Percentiles rank a stretch among this genome's conserved stretches.
These are phyloP conservation scores for Aporrectodea caliginosa DNA, from an alignment of 1,140 invertebrate genomes.

Conservation along the genomic window DNA sequence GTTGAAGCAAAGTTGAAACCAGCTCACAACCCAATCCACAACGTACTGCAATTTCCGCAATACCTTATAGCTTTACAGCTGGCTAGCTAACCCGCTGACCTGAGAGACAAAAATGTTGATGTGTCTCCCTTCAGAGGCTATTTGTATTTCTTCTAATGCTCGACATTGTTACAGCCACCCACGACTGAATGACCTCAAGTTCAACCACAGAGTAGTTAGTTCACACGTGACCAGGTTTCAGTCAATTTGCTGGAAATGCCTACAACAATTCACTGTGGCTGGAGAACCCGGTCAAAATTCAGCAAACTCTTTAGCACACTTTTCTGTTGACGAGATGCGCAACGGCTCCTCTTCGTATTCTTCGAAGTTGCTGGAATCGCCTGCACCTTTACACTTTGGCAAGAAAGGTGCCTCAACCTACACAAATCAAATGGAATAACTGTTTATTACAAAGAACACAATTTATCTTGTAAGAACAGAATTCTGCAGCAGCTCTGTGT, in stretches of 20 bases:
- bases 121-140: background rate
- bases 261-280: background rate
- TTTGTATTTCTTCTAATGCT: background rate
- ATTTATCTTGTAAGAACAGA: background rate
- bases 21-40: no score
- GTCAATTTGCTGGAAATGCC: background rate
- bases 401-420: constrained; percentile 60
- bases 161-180: background rate
- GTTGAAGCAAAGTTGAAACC: no score
- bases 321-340: constrained; percentile 55
- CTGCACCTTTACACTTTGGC: constrained; percentile 59
- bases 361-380: constrained; percentile 63
- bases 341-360: constrained; percentile 61
- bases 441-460: no score
- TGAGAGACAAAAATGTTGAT: background rate
- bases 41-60: no score
- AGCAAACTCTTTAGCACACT: constrained; percentile 60
- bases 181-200: no score
- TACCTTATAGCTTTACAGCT: no score
- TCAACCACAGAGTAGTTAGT: background rate
- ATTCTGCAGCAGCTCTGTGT: no score
- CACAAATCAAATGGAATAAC: no score
- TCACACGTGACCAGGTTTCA: background rate
- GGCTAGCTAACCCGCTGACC: no score
- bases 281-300: constrained; percentile 57